phyloP scores from a whole-genome alignment of 2,113 vertebrate genomes.

The Narcine bancroftii region DNA sequence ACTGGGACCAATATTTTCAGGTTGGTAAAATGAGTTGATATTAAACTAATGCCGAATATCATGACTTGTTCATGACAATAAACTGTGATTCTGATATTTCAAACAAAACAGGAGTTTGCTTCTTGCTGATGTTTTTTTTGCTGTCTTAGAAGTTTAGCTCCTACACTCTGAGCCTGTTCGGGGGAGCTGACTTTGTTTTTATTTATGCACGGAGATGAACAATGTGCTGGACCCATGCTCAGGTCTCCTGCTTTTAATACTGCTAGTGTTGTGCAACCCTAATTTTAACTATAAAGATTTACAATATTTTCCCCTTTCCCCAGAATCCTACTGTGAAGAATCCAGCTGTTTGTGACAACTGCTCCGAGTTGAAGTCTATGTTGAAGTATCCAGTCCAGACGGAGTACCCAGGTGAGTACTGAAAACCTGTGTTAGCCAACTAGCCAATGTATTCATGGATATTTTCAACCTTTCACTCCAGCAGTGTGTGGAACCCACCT shows the following conservation, averaged over 20 bases:
- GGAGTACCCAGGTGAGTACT: too few species aligned
- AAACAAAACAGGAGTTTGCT: background rate
- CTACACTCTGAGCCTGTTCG: background rate
- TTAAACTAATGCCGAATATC: too few species aligned
- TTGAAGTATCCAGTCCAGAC: too few species aligned
- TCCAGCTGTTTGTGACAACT: too few species aligned
- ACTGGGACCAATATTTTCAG: background rate
- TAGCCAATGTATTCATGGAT: too few species aligned
- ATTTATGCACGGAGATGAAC: background rate
- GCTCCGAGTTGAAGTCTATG: background rate
- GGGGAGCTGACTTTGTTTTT: background rate
- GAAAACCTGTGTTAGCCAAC: too few species aligned
- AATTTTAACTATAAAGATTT: background rate
- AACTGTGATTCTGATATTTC: too few species aligned
- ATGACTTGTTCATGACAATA: too few species aligned
- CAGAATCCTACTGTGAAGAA: background rate
- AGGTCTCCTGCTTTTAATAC: background rate
- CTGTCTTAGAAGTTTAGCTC: background rate
- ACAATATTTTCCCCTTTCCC: background rate
- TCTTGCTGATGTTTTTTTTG: background rate
- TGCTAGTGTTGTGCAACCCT: background rate
- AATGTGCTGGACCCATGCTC: background rate
- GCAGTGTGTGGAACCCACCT: too few species aligned
- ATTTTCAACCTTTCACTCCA: too few species aligned
- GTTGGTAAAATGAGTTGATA: background rate